Base-by-base conservation (phyloP, 2,888 invertebrate species). In the Bombylius discolor region DNA sequence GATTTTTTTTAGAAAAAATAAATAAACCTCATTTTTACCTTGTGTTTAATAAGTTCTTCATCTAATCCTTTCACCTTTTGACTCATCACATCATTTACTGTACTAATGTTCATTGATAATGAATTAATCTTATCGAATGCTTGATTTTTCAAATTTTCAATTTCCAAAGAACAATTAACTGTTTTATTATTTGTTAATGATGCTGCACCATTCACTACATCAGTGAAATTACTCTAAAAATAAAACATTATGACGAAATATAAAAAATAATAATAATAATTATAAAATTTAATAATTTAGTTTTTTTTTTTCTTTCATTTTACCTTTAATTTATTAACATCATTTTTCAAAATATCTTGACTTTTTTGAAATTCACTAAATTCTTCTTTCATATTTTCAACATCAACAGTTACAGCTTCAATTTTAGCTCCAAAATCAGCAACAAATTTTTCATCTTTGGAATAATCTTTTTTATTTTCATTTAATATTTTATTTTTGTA, bases 341-440 rank as follows among this genome's bases (percentile, higher is more conserved):
- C 65, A 45, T 62, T 56, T 52, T 66, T 64, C 14, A 71, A 63
- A 6, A 51, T 64, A 42, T 64, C 65, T 60, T 70, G 68, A 4
- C 64, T 61, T 44, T 67, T 66, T 52, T 66, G 64, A n/a, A 70
- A 64, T 32, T 64, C 62, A 49, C 65, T 68, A 49, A 69, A 68
- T 58, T 68, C 67, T 1, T 69, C 68, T 53, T 72, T 71, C 47
- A 72, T 65, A 31, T 61, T 64, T 53, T 71, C 70, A 32, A 73
- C 67, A 60, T 72, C 72, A 31, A 67, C 64, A 23, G 66, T 63
- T 34, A 71, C 65, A 6, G 72, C 67, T 62, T 68, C 68, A n/a
- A 72, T 65, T 63, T 72, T 73, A n/a, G 72, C 72, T 45, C 72
- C 72, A 58, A 72, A 70, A 58, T 69, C 68, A 1, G 72, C 73